phyloP scores from a whole-genome alignment of 2,888 invertebrate species.

The Rhagophthalmus giganteus region DNA sequence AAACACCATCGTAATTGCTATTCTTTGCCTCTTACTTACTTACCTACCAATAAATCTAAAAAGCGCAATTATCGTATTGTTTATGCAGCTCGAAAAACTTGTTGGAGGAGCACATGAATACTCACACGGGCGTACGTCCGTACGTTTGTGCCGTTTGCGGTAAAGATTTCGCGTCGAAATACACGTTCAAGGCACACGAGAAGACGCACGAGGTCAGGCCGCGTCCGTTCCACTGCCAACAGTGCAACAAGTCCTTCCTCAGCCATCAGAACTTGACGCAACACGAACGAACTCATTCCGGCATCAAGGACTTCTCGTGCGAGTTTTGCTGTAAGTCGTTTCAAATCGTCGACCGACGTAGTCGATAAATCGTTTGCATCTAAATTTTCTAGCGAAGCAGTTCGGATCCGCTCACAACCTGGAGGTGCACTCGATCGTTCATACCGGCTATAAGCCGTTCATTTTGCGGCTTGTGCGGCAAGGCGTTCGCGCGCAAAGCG shows the following conservation, averaged over 20 bases:
- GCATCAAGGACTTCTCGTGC: slow-evolving; percentile 70
- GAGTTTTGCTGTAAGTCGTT: slow-evolving; percentile 67
- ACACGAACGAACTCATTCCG: slow-evolving; percentile 74
- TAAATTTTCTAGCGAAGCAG: slow-evolving; percentile 61
- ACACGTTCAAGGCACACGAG: slow-evolving; percentile 74
- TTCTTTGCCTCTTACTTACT: too few species aligned
- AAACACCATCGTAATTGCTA: too few species aligned
- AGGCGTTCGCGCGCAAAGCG: slow-evolving; percentile 74
- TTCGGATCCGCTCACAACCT: slow-evolving; percentile 77
- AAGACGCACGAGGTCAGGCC: slow-evolving; percentile 73
- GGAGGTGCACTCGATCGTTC: slow-evolving; percentile 78
- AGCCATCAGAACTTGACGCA: slow-evolving; percentile 76
- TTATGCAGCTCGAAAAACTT: slow-evolving; percentile 68
- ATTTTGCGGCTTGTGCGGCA: slow-evolving; percentile 71
- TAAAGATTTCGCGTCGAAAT: slow-evolving; percentile 78
- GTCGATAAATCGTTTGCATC: too few species aligned
- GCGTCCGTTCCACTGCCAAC: slow-evolving; percentile 68
- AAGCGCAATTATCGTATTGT: too few species aligned
- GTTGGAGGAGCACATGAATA: slow-evolving; percentile 72
- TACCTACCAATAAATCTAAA: too few species aligned
- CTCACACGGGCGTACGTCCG: slow-evolving; percentile 70
- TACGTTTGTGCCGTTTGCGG: slow-evolving; percentile 67
- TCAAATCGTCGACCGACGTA: too few species aligned
- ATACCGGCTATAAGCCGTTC: slow-evolving; percentile 73
- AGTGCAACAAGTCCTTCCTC: slow-evolving; percentile 73